A percentile compares a stretch with the other conserved stretches of the same genome.
phyloP scores from a whole-genome alignment of 2,113 vertebrate species.

The Azemiops feae region DNA sequence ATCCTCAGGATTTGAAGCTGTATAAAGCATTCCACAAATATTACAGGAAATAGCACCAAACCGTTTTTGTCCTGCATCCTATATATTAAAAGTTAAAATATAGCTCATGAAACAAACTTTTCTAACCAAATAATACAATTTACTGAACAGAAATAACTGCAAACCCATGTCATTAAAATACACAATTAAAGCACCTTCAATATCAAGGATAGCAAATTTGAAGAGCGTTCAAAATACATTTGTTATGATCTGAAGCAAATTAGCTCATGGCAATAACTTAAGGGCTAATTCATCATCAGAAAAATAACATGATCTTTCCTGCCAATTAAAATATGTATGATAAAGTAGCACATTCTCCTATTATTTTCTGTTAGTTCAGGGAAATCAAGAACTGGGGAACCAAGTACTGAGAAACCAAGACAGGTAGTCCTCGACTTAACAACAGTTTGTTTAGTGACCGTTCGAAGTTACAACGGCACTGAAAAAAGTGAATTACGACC shows the following conservation, averaged over 20 bases:
- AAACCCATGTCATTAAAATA: slow-evolving; percentile 15
- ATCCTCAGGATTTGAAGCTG: slow-evolving; percentile 92
- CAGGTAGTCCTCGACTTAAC: background rate
- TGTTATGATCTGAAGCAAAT: background rate
- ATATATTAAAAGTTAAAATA: slow-evolving; percentile 38
- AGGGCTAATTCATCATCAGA: background rate
- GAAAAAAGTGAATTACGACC: background rate
- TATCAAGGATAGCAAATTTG: background rate
- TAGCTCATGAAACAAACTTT: background rate
- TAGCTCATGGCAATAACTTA: background rate
- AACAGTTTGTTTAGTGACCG: background rate
- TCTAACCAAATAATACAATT: background rate
- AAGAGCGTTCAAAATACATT: background rate
- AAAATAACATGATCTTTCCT: background rate
- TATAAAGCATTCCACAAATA: slow-evolving; percentile 97
- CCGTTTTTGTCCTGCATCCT: slow-evolving; percentile 94
- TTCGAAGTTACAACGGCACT: background rate
- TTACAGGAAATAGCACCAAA: slow-evolving; percentile 93
- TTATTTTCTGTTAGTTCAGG: background rate
- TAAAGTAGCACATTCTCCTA: background rate
- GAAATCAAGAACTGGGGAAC: background rate
- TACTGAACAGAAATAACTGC: background rate
- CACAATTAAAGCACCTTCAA: background rate
- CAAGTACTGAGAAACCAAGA: background rate
- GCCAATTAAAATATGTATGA: background rate